Base-by-base conservation (phyloP, 1,140 invertebrate species). In the Vanessa atalanta region DNA sequence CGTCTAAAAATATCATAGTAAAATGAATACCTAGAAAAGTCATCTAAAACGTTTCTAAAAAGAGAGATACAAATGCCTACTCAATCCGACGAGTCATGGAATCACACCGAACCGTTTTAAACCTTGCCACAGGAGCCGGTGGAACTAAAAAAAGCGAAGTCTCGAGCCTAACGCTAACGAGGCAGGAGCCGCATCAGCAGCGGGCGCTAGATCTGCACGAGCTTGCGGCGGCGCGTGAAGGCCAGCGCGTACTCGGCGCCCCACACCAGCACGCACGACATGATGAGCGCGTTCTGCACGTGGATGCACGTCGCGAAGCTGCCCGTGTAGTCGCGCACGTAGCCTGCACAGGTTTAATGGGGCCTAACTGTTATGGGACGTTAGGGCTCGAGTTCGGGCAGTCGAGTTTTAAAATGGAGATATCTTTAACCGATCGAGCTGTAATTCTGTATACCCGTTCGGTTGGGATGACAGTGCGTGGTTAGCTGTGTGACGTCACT, bases 231-330 rank as follows among this genome's bases (percentile, higher is more conserved):
- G 9, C 91, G 82, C 3, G 88, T 91, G 50, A 88, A 89, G 7
- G 81, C 84, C 16, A 95, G 83, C 53, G 93, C 87, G 82, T 95
- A 96, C 81, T 96, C 96, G 47, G 96, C 90, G 60, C 92, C 88
- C 96, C 96, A 96, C 6, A 95, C 94, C 1, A 95, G 13, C 13
- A 95, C 94, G 75, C 95, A 96, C 0, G 95, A 87, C 87, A 95
- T 89, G 20, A 96, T 96, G 69, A 96, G 91, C 2, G 94, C 90
- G 53, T 95, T 96, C 85, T 96, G 96, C 5, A 95, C 93, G 85
- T 96, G 95, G 74, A 96, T 95, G 79, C 95, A 96, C 11, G 95
- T 93, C 11, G 95, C 93, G 88, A 95, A 97, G 81, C 95, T 96
- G 4, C 91, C 87, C 9, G 95, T 96, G 53, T 93, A 91, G 76